Base-by-base conservation (phyloP, 2,888 invertebrate genomes). In the Perithous albicinctus region DNA sequence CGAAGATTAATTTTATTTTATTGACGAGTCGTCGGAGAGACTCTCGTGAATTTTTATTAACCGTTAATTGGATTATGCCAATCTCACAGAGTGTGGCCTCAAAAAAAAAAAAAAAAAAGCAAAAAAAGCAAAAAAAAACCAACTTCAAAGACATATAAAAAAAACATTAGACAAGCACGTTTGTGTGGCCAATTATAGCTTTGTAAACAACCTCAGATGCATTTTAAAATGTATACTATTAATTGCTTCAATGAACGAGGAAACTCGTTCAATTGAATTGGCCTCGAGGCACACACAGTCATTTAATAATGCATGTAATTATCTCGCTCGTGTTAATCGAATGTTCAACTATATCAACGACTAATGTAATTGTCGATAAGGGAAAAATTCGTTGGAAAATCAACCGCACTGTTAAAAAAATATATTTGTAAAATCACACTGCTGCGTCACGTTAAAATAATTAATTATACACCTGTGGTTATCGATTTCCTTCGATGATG, bases 41-140 rank as follows among this genome's bases (percentile, higher is more conserved):
- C n/a, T n/a, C 64, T 73, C 63, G 48, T 81, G 74, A 74, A 78
- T 78, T 81, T 81, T 81, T 78, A 78, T 81, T 74, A 81, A 67
- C 41, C 70, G 46, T 48, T 78, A 73, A 81, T 78, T 78, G 74
- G 56, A 78, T 81, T 69, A 74, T 59, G 56, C 59, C 32, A 32
- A 59, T 29, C 32, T 32, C 18, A 15, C 7, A 1, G 32, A 32
- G 18, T 32, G 35, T 59, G 8, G 18, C 59, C 18, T n/a, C n/a
- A n/a, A n/a, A n/a, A n/a, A n/a, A n/a, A n/a, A n/a, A n/a, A n/a
- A n/a, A n/a, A n/a, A n/a, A n/a, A n/a, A n/a, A n/a, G n/a, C n/a
- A n/a, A n/a, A n/a, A n/a, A n/a, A n/a, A n/a, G 7, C n/a, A 32
- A 12, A 15, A 32, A 32, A 32, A 18, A 15, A 18, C 3, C 15